A percentile compares a stretch with the other conserved stretches of the same genome.
Conservation (phyloP, 2,888 invertebrate species). For the Oxyteleia sp. region DNA sequence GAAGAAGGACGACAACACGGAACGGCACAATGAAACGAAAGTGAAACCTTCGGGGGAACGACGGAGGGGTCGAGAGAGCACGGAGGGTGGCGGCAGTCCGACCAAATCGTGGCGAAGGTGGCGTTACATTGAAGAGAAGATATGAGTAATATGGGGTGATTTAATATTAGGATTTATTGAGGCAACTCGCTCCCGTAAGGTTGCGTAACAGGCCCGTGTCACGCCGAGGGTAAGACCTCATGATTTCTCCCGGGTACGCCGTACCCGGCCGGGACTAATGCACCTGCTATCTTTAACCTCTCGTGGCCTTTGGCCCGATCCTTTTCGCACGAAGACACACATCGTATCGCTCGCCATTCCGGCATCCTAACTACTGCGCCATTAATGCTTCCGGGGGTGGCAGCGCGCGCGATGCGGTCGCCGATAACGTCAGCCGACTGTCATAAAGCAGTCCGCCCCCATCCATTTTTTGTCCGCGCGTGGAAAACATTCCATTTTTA, state of each 20-base stretch:
- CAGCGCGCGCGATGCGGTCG: slow-evolving; percentile 20
- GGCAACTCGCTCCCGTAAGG: slow-evolving; percentile 77
- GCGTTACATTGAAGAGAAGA: slow-evolving; percentile 74
- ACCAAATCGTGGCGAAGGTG: slow-evolving; percentile 62
- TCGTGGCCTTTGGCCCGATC: slow-evolving; percentile 43
- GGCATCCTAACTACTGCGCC: slow-evolving; percentile 20
- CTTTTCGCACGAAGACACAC: slow-evolving; percentile 47
- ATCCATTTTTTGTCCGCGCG: not conserved
- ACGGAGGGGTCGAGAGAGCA: slow-evolving; percentile 42
- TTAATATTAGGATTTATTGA: slow-evolving; percentile 87
- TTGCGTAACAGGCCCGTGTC: slow-evolving; percentile 51
- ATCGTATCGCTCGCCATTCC: slow-evolving; percentile 26
- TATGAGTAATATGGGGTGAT: slow-evolving; percentile 86
- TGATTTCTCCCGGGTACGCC: slow-evolving; percentile 86
- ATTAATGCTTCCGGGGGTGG: slow-evolving; percentile 23
- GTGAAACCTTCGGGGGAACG: slow-evolving; percentile 55
- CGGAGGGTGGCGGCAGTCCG: slow-evolving; percentile 53
- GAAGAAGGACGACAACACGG: slow-evolving; percentile 24
- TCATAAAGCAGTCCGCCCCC: slow-evolving; percentile 24
- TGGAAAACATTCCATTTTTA: not conserved
- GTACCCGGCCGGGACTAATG: slow-evolving; percentile 83
- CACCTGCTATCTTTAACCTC: slow-evolving; percentile 82
- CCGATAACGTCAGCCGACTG: slow-evolving; percentile 32
- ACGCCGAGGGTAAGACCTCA: slow-evolving; percentile 83
- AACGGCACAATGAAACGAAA: slow-evolving; percentile 61